Base-by-base conservation (phyloP, 2,797 vertebrate genomes). In the Neostethus bicornis region DNA sequence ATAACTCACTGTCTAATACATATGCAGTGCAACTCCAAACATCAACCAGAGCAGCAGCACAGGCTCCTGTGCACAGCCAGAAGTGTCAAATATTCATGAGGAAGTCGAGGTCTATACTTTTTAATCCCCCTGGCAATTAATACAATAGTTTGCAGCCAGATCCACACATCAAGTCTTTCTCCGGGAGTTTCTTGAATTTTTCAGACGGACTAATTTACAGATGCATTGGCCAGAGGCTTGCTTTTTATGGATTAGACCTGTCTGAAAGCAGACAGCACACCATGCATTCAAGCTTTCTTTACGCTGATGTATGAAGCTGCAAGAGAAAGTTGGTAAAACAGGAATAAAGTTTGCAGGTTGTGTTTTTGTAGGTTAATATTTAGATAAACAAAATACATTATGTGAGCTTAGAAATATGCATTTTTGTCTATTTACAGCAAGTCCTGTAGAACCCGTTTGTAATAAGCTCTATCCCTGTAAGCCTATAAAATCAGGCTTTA, bases 21-120 rank as follows among this genome's bases (percentile, higher is more conserved):
- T 80, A 83, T 81, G 83, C 83, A 77, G 37, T 53, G 39, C 60
- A 6, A 31, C 3, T 16, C 53, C 72, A 74, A 71, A 70, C 73
- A 64, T 35, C 67, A 61, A 75, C 75, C 70, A 75, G 83, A 83
- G 70, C 68, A 66, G 63, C 70, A 62, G 70, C 55, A 28, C 54
- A 41, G 56, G 52, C 51, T 60, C 1, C 37, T 63, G 54, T 9
- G 23, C 1, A 7, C 65, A 37, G 70, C 63, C 49, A 9, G 48
- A 61, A 71, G 74, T 70, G 75, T 86, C 83, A 83, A 85, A 84
- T 87, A 81, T 88, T 68, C 75, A 85, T 78, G 75, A 85, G 72
- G 64, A 75, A 80, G 68, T 43, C 55, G 45, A 77, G 77, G 62
- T 71, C 61, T 54, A 45, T 70, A 64, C 80, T 66, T 72, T 25